These are phyloP conservation scores for Anagyrus pseudococci DNA, from an alignment of 2,888 invertebrate species.

Conservation along the genomic window DNA sequence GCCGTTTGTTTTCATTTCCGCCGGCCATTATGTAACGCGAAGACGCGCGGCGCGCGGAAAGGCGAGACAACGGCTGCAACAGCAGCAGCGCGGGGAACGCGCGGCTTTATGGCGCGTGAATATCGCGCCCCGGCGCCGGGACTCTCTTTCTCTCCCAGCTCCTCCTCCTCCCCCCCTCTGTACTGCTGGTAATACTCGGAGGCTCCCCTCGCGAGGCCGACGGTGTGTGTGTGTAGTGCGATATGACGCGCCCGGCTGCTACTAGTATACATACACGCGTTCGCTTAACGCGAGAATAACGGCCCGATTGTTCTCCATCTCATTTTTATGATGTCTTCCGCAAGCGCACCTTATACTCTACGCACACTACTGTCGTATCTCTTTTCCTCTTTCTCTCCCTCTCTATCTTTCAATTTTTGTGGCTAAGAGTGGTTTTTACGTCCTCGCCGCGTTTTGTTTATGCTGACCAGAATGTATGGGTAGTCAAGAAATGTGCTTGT, in stretches of 20 bases:
- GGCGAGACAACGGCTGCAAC: slow-evolving; percentile 40
- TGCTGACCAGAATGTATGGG: no score
- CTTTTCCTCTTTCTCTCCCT: neutral
- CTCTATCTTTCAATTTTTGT: neutral
- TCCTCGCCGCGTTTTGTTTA: no score
- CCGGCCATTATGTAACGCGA: slow-evolving; percentile 23
- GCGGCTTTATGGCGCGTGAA: slow-evolving; percentile 56
- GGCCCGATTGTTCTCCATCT: no score
- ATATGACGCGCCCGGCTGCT: no score
- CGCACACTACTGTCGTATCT: neutral
- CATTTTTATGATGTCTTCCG: no score
- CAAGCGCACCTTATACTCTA: neutral
- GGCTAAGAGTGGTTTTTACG: neutral
- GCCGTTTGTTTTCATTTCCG: slow-evolving; percentile 34
- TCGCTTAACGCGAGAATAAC: no score
- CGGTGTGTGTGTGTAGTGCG: no score
- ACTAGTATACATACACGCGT: no score
- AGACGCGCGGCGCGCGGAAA: neutral
- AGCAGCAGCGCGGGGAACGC: slow-evolving; percentile 27
- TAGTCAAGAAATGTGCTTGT: no score
- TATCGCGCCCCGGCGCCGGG: slow-evolving; percentile 49
- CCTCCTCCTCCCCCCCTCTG: slow-evolving; percentile 6
- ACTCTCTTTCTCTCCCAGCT: slow-evolving; percentile 23
- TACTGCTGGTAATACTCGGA: slow-evolving; percentile 15
- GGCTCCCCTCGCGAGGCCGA: neutral